Conservation (phyloP, 2,888 invertebrate genomes). For the Napeogenes sylphis region DNA sequence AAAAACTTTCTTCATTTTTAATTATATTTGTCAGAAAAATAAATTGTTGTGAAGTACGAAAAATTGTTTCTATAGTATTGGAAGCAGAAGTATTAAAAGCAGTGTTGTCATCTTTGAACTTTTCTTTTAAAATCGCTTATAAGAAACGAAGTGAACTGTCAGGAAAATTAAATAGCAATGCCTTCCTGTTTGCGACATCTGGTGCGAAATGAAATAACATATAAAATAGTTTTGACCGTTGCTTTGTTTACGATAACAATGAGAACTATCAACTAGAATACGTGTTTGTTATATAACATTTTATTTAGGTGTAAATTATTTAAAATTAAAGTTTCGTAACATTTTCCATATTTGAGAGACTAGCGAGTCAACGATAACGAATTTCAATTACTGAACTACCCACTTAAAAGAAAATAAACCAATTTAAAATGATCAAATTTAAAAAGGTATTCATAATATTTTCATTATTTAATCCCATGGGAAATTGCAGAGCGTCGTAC, state of each 20-base stretch:
- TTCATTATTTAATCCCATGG: no score
- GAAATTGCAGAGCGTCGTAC: no score
- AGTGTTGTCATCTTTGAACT: background rate
- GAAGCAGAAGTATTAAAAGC: background rate
- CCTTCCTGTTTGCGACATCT: constrained; percentile 14
- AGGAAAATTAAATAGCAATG: constrained; percentile 14
- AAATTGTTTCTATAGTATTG: background rate
- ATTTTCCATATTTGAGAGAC: no score
- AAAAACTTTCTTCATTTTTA: no score
- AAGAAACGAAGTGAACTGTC: constrained; percentile 12
- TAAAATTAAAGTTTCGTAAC: no score
- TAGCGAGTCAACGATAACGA: no score
- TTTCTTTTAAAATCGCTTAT: constrained; percentile 10
- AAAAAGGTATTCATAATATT: no score
- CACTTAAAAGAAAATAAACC: no score
- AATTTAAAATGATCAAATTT: no score
- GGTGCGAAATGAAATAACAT: constrained; percentile 14
- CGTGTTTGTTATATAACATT: no score
- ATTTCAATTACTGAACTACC: no score
- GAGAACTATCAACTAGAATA: background rate
- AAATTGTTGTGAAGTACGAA: background rate
- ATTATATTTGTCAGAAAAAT: background rate
- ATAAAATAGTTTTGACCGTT: background rate
- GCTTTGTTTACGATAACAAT: background rate
- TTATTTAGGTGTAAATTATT: no score